Base-by-base conservation (phyloP, 1,140 invertebrate species). In the Drosophila triauraria region DNA sequence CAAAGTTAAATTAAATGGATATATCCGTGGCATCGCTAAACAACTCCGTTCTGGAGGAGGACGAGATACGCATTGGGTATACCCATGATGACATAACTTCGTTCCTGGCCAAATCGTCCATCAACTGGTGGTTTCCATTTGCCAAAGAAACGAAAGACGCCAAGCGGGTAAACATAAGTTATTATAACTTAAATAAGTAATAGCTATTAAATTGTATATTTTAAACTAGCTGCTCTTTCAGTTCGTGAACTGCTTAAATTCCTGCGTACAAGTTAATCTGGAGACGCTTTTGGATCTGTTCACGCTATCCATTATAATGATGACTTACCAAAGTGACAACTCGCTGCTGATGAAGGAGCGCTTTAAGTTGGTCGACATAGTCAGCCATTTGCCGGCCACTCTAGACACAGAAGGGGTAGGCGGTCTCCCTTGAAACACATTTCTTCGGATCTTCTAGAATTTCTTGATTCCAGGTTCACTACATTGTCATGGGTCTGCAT, bases 291-390 rank as follows among this genome's bases (percentile, higher is more conserved):
- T 68, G 4, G 75, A 78, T 43, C 50, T 77, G 2, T 78, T 78
- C 17, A 60, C 47, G 4, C 13, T 78, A 23, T 42, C 75, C 13
- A 77, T 78, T 32, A 77, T 78, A 40, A 77, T 77, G 74, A 61
- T 78, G 56, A 57, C 43, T 9, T 78, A 69, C 20, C 35, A 78
- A 38, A 40, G 25, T 3, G 56, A 77, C 9, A 50, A 48, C 9
- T 30, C 17, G 8, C 20, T 61, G n/a, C 6, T 78, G 12, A 56
- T 44, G 20, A 27, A 20, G 30, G 50, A 78, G 43, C 75, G 75
- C 5, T 56, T 61, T 7, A 69, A 25, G 4, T n/a, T 78, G 4
- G 6, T 77, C 4, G 50, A 77, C 13, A 35, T 10, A 9, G 64
- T 78, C 7, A 25, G 63, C 3, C 30, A 77, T 9, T 35, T 59